Evolutionary conservation across 2,888 invertebrate genomes (phyloP).

Genomic region (Troides helena): DNA sequence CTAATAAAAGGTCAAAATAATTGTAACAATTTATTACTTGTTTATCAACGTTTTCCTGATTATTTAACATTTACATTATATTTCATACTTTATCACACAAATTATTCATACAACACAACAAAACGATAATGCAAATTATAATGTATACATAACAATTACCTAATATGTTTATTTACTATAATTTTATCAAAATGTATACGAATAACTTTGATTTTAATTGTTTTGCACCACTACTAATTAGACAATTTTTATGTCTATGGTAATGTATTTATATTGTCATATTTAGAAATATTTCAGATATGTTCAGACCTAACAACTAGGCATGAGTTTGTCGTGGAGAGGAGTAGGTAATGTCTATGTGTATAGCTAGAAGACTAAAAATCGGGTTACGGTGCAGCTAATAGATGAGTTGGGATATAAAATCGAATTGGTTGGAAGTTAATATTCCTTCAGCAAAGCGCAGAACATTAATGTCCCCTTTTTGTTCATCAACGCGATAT

Average conservation of each 20-base stretch:
- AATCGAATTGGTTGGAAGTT: background rate
- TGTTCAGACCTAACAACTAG: too few relatives aligned
- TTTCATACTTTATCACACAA: background rate
- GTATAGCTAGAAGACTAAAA: too few relatives aligned
- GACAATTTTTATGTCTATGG: too few relatives aligned
- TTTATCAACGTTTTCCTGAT: background rate
- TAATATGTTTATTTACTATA: too few relatives aligned
- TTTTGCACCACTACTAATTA: too few relatives aligned
- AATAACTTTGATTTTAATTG: too few relatives aligned
- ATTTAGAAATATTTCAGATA: too few relatives aligned
- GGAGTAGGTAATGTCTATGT: too few relatives aligned
- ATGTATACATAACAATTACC: too few relatives aligned
- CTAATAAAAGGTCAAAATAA: background rate
- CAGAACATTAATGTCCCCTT: conserved; percentile 38
- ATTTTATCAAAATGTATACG: too few relatives aligned
- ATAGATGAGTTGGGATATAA: background rate
- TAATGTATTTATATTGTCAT: too few relatives aligned
- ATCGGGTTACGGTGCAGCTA: background rate
- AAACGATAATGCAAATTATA: background rate
- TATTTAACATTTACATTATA: background rate
- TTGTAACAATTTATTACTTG: background rate
- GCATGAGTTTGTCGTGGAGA: too few relatives aligned
- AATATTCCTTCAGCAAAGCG: background rate
- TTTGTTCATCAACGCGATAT: conserved; percentile 20
- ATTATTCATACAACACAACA: background rate